Percentiles rank a stretch among this genome's conserved stretches.
phyloP scores from a whole-genome alignment of 35 echinoderm and acorn worm genomes.

The Acanthaster planci region DNA sequence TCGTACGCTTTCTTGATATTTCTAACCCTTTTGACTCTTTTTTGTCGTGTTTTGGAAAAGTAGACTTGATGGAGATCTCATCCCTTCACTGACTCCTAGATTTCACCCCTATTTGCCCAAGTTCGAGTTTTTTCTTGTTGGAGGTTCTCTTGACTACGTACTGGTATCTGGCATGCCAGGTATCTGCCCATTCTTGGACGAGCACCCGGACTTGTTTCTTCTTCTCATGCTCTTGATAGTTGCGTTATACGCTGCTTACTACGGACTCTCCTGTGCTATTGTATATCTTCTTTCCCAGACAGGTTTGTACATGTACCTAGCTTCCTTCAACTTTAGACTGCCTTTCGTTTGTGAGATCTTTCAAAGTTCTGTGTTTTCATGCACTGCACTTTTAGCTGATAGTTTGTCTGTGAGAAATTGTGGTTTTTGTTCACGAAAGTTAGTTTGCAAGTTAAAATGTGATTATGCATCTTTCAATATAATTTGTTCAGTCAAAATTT shows the following conservation, averaged over 20 bases:
- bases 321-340: slow-evolving; percentile 1
- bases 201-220: slow-evolving; percentile 90
- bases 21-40: too few species aligned
- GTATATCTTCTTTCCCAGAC: slow-evolving; percentile 44
- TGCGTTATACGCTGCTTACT: slow-evolving; percentile 66
- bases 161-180: slow-evolving; percentile 50
- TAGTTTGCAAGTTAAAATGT: too few species aligned
- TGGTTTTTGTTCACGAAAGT: too few species aligned
- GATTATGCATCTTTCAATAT: too few species aligned
- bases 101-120: slow-evolving; percentile 13
- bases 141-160: background rate
- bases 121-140: background rate
- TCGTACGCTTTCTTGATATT: too few species aligned
- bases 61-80: too few species aligned
- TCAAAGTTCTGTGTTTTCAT: too few species aligned
- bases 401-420: too few species aligned
- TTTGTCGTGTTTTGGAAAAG: too few species aligned
- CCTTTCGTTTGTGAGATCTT: background rate
- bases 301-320: slow-evolving; percentile 52
- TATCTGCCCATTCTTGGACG: slow-evolving; percentile 88
- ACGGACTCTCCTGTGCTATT: slow-evolving; percentile 58
- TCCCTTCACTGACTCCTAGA: background rate
- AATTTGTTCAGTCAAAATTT: too few species aligned
- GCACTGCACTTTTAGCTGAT: too few species aligned
- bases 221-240: slow-evolving; percentile 67